Evolutionary conservation across 2,113 vertebrate genomes (phyloP), one percentile per base, ranked within the genome.

Genomic region (Xiphophorus couchianus): DNA sequence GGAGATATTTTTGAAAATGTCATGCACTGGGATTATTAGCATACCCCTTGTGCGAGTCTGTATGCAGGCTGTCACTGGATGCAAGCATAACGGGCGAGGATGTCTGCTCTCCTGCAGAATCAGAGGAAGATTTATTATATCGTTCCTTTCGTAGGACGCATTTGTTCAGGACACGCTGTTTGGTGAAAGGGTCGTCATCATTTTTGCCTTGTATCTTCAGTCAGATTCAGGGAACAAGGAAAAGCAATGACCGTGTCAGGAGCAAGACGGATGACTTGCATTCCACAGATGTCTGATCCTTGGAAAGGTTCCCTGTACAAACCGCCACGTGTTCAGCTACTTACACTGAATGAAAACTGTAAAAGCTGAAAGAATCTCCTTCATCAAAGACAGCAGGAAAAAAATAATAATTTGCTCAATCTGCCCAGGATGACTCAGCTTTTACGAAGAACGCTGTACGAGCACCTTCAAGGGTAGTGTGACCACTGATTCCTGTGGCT

Each of bases 1-100:
- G 70, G 76, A 86, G 81, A 83, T 85, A 88, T 89, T 91, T 58
- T 84, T 84, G 64, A 67, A 90, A 89, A 89, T 84, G 85, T 85
- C 86, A 86, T 35, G 84, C 75, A 31, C 75, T 42, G 71, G 65
- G 77, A 78, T 91, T 89, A 83, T 86, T 79, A 87, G 44, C 86
- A 81, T 82, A 76, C 14, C 68, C 73, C 64, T 70, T 62, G 71
- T 79, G 84, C 58, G 71, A n/a, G 84, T 15, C 39, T 76, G 71
- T 28, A 51, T 63, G 65, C 31, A 27, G 29, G 14, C 83, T 70
- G 79, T 82, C 78, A 30, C 66, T 27, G 69, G 5, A 4, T 77
- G 77, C 70, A 62, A 30, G 75, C 25, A 3, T 74, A 81, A 61
- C 67, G 72, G 66, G 62, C 65, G 39, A 63, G 60, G 39, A 69